These are phyloP conservation scores for Penaeus japonicus DNA, from an alignment of 1,140 invertebrate species.

Conservation along the genomic window DNA sequence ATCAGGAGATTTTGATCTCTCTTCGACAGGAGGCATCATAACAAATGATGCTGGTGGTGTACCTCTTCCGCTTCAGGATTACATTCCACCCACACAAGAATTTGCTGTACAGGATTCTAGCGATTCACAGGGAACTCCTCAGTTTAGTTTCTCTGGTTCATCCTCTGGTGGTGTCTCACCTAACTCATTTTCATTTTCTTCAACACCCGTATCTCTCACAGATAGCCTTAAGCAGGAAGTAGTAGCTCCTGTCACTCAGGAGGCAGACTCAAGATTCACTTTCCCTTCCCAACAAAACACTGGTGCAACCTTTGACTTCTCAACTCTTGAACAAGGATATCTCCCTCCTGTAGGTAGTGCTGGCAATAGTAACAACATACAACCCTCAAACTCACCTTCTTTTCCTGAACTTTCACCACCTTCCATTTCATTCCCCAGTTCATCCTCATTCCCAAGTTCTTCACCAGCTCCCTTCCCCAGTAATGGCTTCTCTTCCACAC, in stretches of 20 bases:
- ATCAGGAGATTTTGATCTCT: background rate
- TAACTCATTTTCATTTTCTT: background rate
- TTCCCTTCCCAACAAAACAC: background rate
- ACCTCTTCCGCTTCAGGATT: background rate
- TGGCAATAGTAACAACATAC: background rate
- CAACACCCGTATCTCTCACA: background rate
- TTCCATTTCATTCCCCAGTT: background rate
- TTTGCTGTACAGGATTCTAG: background rate
- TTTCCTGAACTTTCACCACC: background rate
- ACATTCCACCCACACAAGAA: constrained; percentile 6
- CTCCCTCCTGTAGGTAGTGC: constrained; percentile 11
- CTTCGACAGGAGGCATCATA: background rate
- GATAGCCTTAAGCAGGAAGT: constrained; percentile 24
- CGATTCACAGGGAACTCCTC: background rate
- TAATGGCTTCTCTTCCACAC: background rate
- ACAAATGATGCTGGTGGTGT: background rate
- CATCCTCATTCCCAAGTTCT: background rate
- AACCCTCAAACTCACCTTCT: background rate
- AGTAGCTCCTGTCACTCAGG: constrained; percentile 1
- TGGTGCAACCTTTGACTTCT: background rate
- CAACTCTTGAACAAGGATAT: background rate
- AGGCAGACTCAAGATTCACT: background rate
- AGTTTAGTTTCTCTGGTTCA: background rate
- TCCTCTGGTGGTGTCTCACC: background rate
- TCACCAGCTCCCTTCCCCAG: background rate